Conservation (phyloP, 2,113 vertebrate genomes). For the Azemiops feae region DNA sequence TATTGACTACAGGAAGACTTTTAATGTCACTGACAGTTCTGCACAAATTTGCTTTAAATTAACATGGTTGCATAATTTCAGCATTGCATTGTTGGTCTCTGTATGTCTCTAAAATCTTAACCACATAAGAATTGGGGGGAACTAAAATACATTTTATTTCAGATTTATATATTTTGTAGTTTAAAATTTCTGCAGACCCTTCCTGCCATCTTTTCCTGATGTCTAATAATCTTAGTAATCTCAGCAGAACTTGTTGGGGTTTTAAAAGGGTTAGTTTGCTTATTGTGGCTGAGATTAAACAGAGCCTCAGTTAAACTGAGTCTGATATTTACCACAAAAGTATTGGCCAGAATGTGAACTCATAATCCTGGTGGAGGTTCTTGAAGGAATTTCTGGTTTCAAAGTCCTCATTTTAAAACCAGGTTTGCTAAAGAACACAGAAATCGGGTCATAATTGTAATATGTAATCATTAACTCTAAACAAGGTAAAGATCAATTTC, state of each 20-base stretch:
- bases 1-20: background rate
- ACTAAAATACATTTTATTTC: background rate
- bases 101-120: background rate
- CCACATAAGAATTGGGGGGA: background rate
- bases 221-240: slow-evolving; percentile 17
- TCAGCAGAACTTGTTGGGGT: slow-evolving; percentile 43
- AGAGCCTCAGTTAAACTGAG: slow-evolving; percentile 43
- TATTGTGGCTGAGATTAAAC: slow-evolving; percentile 38
- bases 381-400: slow-evolving; percentile 26
- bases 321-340: slow-evolving; percentile 43
- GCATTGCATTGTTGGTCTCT: background rate
- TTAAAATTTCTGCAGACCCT: background rate
- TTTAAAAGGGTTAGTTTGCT: slow-evolving; percentile 43
- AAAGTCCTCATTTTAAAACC: slow-evolving; percentile 3
- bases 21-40: background rate
- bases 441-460: background rate
- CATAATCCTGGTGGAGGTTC: background rate
- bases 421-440: background rate
- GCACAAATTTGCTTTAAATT: background rate
- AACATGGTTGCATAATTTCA: background rate
- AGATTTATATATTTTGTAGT: background rate
- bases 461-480: background rate
- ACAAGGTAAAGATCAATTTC: background rate
- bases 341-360: slow-evolving; percentile 4
- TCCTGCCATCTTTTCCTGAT: background rate